Conservation (phyloP, 2,113 vertebrate species). For the Holacanthus passer region DNA sequence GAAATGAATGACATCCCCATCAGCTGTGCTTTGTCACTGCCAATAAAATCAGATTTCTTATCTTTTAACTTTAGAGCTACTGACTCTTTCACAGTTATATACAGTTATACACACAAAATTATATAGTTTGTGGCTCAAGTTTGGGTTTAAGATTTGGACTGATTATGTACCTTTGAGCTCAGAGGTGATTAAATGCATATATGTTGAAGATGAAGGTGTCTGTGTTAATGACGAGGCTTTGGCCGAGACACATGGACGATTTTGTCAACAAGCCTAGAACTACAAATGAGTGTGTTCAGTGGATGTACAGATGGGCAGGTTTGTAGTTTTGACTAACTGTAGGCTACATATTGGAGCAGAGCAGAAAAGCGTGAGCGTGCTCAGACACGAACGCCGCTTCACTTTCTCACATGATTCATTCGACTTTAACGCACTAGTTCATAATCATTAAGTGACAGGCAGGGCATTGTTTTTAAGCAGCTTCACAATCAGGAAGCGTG, state of each 20-base stretch:
- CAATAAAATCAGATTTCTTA: no score
- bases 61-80: no score
- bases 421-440: neutral
- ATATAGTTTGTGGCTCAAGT: neutral
- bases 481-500: neutral
- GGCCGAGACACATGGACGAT: neutral
- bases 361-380: conserved; percentile 24
- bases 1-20: no score
- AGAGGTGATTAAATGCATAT: neutral
- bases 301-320: neutral
- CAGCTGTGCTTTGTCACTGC: no score
- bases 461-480: conserved; percentile 21
- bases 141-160: conserved; percentile 4
- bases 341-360: conserved; percentile 6
- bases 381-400: conserved; percentile 34
- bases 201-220: conserved; percentile 23
- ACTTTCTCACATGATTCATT: conserved; percentile 51
- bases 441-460: conserved; percentile 38
- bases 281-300: neutral
- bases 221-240: conserved; percentile 19
- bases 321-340: conserved; percentile 22
- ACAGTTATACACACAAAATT: no score
- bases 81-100: no score
- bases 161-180: neutral
- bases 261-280: conserved; percentile 13